Evolutionary conservation across 53 echinoderm and acorn worm species (phyloP), one percentile per base, ranked within the genome.

Genomic region (Hippasteria phrygiana): DNA sequence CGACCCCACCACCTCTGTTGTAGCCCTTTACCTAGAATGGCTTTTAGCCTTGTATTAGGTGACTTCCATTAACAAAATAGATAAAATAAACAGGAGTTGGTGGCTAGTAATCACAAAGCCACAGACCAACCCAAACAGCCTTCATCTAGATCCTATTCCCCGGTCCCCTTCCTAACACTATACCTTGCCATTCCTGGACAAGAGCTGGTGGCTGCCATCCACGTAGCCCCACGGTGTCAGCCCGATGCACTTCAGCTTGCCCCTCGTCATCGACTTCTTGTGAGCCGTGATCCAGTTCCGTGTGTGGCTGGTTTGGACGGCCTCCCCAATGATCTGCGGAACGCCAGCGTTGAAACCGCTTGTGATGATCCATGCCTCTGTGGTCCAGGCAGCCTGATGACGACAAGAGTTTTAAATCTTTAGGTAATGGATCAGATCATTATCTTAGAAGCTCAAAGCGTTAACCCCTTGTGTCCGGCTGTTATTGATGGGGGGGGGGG

Each of bases 191-290:
- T 91, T 43, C 32, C 83, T 82, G 70, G 90, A 90, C 45, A 95
- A 88, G 8, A 96, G 93, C 12, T 79, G 69, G 46, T 96, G 91
- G 62, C 63, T 89, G 48, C 91, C 90, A 8, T 93, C 94, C 47
- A 93, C 88, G 41, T 96, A 96, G 13, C 93, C 92, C 95, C 95
- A 96, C 0, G 96, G 93, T 10, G 95, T 89, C 13, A 96, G 86
- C 9, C 96, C 96, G 10, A 96, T 78, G 36, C 95, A 95, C 22
- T 91, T 86, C 32, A 95, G 73, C 71, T 82, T 87, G 45, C 83
- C 56, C 5, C 78, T 29, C 9, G 29, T 62, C 12, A 65, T 48
- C 2, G 80, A 63, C 6, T 84, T 45, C 40, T 46, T 69, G 13
- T 85, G 74, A 24, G 55, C 74, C 13, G 91, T 85, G 43, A 94